Evolutionary conservation across 2,113 vertebrate species (phyloP).

Genomic region (Phylloscopus trochiloides): DNA sequence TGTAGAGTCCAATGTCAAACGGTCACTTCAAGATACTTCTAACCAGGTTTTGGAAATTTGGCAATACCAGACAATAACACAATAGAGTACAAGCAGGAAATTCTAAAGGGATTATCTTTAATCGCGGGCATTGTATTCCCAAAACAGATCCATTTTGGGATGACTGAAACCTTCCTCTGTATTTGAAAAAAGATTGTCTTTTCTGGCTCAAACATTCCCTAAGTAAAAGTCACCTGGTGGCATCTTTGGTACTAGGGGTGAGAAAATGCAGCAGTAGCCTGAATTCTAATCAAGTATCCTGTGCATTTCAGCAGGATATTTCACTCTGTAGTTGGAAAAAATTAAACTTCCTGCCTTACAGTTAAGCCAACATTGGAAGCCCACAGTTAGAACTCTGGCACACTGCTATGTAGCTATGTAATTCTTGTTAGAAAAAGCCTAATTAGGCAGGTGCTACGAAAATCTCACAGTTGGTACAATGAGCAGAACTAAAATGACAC

Average conservation of each 20-base stretch:
- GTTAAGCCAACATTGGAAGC: not conserved
- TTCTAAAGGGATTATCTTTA: not conserved
- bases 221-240: not conserved
- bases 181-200: not conserved
- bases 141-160: not conserved
- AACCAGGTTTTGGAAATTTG: not conserved
- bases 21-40: not conserved
- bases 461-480: not conserved
- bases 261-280: not conserved
- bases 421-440: not conserved
- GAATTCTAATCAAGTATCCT: not conserved
- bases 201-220: not conserved
- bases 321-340: not conserved
- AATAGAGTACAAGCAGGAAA: not conserved
- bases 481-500: not conserved
- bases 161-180: not conserved
- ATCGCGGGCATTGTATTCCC: not conserved
- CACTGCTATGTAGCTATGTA: not conserved
- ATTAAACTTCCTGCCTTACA: not conserved
- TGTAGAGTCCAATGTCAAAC: rapidly evolving
- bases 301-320: not conserved
- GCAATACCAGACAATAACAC: not conserved
- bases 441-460: not conserved
- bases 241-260: not conserved
- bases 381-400: not conserved